Evolutionary conservation across 1,140 invertebrate genomes (phyloP).

Genomic region (Mercenaria mercenaria): DNA sequence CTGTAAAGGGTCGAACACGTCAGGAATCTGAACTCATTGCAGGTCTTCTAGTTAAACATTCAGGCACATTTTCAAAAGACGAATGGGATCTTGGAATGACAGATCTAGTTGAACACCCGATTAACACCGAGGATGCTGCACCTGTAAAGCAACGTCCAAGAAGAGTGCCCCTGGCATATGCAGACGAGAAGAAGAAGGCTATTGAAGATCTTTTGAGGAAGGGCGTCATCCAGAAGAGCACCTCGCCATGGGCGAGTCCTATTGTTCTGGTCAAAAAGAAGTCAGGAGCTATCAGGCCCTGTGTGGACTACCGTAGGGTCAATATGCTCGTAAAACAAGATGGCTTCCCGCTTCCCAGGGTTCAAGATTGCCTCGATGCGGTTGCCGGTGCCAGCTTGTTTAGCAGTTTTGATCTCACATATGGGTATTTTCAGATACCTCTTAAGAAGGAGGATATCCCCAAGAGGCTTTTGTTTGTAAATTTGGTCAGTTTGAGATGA

Average conservation of each 20-base stretch:
- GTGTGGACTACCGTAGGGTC: neutral
- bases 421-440: neutral
- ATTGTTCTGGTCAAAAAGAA: neutral
- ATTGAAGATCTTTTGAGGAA: neutral
- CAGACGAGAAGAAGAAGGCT: neutral
- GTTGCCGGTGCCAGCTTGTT: neutral
- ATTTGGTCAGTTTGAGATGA: too few species aligned
- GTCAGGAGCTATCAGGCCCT: neutral
- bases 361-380: neutral
- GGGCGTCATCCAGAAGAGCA: neutral
- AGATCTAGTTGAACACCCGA: neutral
- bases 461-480: too few species aligned
- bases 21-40: neutral
- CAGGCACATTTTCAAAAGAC: neutral
- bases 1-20: too few species aligned
- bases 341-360: neutral
- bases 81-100: neutral
- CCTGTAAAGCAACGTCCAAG: neutral
- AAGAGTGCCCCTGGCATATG: neutral
- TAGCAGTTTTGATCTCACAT: neutral
- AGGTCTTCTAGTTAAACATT: neutral
- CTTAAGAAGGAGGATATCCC: slow-evolving; percentile 4
- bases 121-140: neutral
- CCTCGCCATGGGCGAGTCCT: neutral
- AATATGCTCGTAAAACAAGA: neutral